A percentile compares a stretch with the other conserved stretches of the same genome.
Evolutionary conservation across 2,797 vertebrate species (phyloP).

Genomic region (Crocodylus rhombifer): DNA sequence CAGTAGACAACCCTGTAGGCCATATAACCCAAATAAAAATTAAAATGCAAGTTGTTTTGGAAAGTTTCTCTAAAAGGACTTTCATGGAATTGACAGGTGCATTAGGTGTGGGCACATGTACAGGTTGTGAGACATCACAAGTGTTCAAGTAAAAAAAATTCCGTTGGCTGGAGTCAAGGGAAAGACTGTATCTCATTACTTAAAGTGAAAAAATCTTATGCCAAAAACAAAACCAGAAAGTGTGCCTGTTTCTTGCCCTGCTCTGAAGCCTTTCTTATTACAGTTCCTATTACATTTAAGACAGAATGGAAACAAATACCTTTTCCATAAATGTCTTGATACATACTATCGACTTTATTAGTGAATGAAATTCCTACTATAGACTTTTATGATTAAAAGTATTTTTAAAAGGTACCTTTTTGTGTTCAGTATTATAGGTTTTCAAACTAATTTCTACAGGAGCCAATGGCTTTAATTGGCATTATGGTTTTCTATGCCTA

Average conservation of each 20-base stretch:
- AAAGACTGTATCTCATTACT: background rate
- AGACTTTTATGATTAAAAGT: background rate
- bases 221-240: background rate
- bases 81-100: background rate
- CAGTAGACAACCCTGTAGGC: accelerated
- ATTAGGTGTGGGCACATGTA: accelerated
- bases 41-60: background rate
- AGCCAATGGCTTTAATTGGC: background rate
- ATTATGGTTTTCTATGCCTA: background rate
- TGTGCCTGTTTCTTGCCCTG: accelerated
- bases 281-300: background rate
- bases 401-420: background rate
- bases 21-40: background rate
- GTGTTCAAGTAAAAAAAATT: background rate
- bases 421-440: background rate
- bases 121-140: background rate
- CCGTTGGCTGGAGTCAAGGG: background rate
- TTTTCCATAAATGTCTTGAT: background rate
- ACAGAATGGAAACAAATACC: background rate
- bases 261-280: background rate
- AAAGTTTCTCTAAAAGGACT: accelerated
- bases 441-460: background rate
- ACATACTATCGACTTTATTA: background rate
- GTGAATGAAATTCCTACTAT: background rate
- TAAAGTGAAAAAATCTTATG: background rate